A percentile compares a stretch with the other conserved stretches of the same genome.
phyloP scores from a whole-genome alignment of 2,113 vertebrate species.

The Trematomus loennbergii region DNA sequence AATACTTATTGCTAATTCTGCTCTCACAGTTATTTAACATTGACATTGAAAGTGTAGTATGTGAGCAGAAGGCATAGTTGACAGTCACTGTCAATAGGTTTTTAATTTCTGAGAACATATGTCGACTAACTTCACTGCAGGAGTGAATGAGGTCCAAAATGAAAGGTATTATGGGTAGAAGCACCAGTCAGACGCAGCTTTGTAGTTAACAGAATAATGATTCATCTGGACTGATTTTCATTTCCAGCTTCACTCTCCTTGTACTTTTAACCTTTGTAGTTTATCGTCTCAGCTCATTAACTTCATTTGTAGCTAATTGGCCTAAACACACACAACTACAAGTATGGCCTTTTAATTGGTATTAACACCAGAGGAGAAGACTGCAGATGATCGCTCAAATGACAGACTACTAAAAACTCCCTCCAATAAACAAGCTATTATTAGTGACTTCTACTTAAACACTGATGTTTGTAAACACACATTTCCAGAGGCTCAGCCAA shows the following conservation, averaged over 20 bases:
- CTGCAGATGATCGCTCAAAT: background rate
- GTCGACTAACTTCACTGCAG: background rate
- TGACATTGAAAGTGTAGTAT: background rate
- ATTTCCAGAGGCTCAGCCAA: background rate
- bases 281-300: conserved; percentile 32
- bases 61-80: conserved; percentile 2
- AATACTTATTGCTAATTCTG: background rate
- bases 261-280: conserved; percentile 7
- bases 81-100: background rate
- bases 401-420: background rate
- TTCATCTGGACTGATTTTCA: conserved; percentile 7
- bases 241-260: background rate
- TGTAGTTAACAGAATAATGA: background rate
- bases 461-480: background rate
- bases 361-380: background rate
- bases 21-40: background rate
- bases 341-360: conserved; percentile 1
- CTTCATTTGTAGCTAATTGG: conserved; percentile 16
- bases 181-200: background rate
- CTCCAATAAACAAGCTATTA: background rate
- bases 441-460: background rate
- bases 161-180: conserved; percentile 7
- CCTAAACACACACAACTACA: conserved; percentile 17
- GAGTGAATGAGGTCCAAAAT: background rate
- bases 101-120: background rate